These are phyloP conservation scores for Opisthocomus hoazin DNA, from an alignment of 2,113 vertebrate genomes.

Conservation along the genomic window DNA sequence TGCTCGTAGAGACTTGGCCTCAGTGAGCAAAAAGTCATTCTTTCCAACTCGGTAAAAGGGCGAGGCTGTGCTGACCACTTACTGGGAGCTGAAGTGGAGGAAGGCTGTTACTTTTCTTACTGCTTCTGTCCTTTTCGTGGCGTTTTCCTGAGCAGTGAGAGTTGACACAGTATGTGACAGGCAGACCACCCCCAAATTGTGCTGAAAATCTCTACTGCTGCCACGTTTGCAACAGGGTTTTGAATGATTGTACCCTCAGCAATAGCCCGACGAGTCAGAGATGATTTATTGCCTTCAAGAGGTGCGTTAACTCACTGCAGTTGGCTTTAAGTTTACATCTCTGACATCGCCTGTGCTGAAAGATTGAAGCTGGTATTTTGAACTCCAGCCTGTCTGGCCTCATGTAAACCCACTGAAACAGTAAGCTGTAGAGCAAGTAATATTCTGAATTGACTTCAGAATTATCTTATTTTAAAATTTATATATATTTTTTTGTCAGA, in stretches of 20 bases:
- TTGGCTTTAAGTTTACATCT: not conserved
- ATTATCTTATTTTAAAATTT: not conserved
- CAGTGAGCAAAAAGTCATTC: not conserved
- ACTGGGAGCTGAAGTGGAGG: accelerated
- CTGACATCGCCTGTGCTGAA: not conserved
- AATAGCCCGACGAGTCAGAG: not conserved
- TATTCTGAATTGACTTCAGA: not conserved
- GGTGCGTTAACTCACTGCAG: not conserved
- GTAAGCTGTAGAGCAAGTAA: not conserved
- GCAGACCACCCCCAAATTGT: too few relatives aligned
- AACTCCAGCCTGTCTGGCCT: not conserved
- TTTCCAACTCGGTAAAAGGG: not conserved
- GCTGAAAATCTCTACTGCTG: not conserved
- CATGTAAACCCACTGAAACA: not conserved
- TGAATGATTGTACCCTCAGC: not conserved
- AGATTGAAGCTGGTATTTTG: not conserved
- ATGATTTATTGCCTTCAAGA: not conserved
- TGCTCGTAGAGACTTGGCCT: not conserved
- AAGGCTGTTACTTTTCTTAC: not conserved
- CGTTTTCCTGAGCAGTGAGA: not conserved
- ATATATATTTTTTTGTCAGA: not conserved
- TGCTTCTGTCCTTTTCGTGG: accelerated
- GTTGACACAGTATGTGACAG: accelerated
- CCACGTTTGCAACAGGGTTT: not conserved
- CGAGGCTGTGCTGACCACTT: not conserved